Conservation (phyloP, 2,113 vertebrate species). For the Etheostoma spectabile region DNA sequence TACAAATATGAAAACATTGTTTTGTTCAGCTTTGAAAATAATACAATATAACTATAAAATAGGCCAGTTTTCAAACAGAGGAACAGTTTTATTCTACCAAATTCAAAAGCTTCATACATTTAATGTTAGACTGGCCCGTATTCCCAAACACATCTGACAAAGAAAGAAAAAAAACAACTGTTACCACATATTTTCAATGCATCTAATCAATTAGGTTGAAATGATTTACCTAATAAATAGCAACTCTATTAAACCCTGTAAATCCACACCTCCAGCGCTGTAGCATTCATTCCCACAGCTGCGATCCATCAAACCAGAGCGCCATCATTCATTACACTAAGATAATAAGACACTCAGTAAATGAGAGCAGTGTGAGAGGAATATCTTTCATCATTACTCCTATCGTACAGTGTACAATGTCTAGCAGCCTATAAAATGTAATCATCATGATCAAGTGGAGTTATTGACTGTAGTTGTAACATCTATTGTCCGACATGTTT, state of each 20-base stretch:
- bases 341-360: conserved; percentile 52
- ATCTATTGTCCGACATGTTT: conserved; percentile 37
- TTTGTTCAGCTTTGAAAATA: background rate
- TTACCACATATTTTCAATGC: background rate
- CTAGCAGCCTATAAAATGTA: conserved; percentile 55
- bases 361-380: conserved; percentile 35
- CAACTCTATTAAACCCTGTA: background rate
- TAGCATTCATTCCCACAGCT: conserved; percentile 65
- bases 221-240: background rate
- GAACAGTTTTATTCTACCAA: background rate
- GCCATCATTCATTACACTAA: conserved; percentile 70
- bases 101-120: background rate
- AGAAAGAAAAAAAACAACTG: background rate
- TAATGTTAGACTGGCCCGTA: background rate
- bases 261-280: conserved; percentile 68
- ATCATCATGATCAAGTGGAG: conserved; percentile 60
- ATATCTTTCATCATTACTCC: conserved; percentile 51
- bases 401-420: conserved; percentile 29
- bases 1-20: background rate
- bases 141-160: too few relatives aligned
- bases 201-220: background rate
- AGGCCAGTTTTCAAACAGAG: background rate
- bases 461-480: conserved; percentile 59
- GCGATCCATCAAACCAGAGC: conserved; percentile 66
- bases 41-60: background rate